Base-by-base conservation (phyloP, 64 coral and sea anemone genomes). In the Porites lutea region DNA sequence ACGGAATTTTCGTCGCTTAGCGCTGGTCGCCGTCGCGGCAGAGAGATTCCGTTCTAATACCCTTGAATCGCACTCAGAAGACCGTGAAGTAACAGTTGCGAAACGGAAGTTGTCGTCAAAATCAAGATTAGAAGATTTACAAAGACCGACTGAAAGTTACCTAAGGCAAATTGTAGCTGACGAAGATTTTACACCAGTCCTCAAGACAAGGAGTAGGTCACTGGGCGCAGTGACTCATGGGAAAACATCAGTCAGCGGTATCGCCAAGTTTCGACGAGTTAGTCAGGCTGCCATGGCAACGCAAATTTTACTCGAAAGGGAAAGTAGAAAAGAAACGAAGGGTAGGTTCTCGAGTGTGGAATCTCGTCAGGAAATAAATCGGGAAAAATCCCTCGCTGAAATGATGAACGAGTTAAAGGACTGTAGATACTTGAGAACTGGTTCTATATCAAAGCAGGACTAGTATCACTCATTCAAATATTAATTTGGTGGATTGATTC, bases 121-220 rank as follows among this genome's bases (percentile, higher is more conserved):
- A 18, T 62, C 11, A 11, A 50, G 63, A 72, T 52, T 80, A 43
- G 52, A 79, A 20, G 76, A 79, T 14, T 22, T 90, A 12, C 76
- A 90, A 48, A 65, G 78, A 23, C 88, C 88, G 16, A 90, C 88
- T 13, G 88, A 90, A 53, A 90, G 88, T 62, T 90, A 67, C 51
- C 47, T 90, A 13, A 90, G 88, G 27, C 88, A 90, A 52, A 44
- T 54, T 69, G 47, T 71, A 21, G 88, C 15, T 5, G 67, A 81
- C 10, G 75, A 67, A 80, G 54, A 3, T 13, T 2, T 22, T 57
- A 10, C 27, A 19, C 22, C 70, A 10, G 44, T 18, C 18, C 75
- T 46, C 11, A 62, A n/a, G 48, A 10, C 52, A 80, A 80, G 78
- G 46, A 80, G 54, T 55, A 61, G 22, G 61, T 80, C 78, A 37